These are phyloP conservation scores for Gallinago paraguaiae DNA, from an alignment of 2,113 vertebrate genomes.

Conservation along the genomic window DNA sequence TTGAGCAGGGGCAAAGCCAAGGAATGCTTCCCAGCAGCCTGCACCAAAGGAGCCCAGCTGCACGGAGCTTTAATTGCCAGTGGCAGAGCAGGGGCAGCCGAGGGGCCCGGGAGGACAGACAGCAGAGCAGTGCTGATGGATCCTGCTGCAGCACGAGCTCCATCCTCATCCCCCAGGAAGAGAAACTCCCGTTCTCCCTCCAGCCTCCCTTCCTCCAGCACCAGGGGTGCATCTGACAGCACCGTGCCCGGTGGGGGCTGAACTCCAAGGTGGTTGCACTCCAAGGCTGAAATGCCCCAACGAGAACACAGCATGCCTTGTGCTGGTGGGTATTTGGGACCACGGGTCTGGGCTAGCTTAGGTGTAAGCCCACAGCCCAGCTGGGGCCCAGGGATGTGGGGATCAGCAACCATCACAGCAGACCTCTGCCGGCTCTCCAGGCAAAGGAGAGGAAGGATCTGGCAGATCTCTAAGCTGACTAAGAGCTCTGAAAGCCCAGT, in stretches of 20 bases:
- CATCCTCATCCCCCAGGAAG: background rate
- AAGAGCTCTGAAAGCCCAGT: constrained; percentile 21
- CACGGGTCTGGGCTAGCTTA: background rate
- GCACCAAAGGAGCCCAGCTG: background rate
- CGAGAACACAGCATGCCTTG: accelerated
- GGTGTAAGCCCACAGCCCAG: background rate
- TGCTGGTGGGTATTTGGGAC: accelerated
- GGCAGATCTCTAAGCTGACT: constrained; percentile 38
- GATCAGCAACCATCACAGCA: background rate
- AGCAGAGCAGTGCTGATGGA: background rate
- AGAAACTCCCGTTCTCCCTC: background rate
- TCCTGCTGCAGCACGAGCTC: accelerated
- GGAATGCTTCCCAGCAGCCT: background rate
- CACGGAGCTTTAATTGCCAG: background rate
- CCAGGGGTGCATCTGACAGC: accelerated
- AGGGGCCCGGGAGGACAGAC: accelerated
- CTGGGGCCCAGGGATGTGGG: background rate
- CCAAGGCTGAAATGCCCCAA: accelerated
- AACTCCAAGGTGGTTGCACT: background rate
- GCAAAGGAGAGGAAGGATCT: background rate
- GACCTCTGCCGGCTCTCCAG: background rate
- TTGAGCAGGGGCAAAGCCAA: background rate
- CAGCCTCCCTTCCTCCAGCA: background rate
- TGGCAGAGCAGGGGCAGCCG: background rate
- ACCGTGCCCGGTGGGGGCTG: background rate